Base-by-base conservation (phyloP, 2,113 vertebrate genomes). In the Cacatua alba region DNA sequence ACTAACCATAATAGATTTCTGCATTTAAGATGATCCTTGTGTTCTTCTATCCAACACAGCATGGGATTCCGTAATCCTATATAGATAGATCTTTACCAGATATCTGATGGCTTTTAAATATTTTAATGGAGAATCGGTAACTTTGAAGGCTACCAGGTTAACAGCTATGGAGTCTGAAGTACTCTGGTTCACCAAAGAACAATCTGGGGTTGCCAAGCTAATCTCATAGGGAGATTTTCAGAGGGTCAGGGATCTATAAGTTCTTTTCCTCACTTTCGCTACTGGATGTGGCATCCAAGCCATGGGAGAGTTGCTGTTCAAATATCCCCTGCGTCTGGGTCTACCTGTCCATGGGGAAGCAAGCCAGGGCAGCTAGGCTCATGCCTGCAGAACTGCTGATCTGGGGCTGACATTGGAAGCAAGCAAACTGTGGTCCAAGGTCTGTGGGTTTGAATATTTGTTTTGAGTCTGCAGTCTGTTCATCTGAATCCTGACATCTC, bases 381-480 rank as follows among this genome's bases (percentile, higher is more conserved):
- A 1, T 31, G 10, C 18, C 6, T 49, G 41, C 3, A 25, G 4
- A 55, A 0, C 39, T 64, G 0, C 3, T 60, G 55, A 35, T 43
- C 17, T 83, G 64, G 28, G 28, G 4, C 23, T 46, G 39, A 43
- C 1, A 0, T 3, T 37, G 37, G 5, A 13, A 48, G 31, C 1
- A 4, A 75, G 24, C n/a, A 51, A 95, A 43, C 53, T 20, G 71
- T 3, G 1, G 2, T 20, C n/a, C 7, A 35, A 21, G 11, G 6
- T 91, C 19, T 82, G 35, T 3, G 12, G 14, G 23, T 74, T 35
- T 51, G 29, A 63, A 10, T 60, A 48, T 59, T 71, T 68, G 5
- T 39, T 11, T 62, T 70, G 41, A 10, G 18, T 72, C 63, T 88
- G 44, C 37, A 55, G n/a, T 39, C 37, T 1, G 0, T 29, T 83